phyloP scores from a whole-genome alignment of 2,113 vertebrate species.

The Cnemophilus loriae region DNA sequence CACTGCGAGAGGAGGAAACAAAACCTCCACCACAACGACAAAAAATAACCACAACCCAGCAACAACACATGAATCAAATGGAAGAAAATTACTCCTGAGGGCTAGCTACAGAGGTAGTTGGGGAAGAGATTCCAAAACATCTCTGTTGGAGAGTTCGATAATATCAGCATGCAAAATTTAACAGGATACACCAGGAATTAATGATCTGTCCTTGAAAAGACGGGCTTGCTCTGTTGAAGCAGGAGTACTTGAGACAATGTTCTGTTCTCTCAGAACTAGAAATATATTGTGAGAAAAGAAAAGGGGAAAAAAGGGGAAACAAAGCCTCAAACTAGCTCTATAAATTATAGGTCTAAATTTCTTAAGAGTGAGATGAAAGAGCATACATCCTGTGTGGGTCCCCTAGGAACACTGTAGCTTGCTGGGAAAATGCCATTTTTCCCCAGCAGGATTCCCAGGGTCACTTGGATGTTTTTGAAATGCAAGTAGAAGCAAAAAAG shows the following conservation, averaged over 20 bases:
- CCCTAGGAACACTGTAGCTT: not conserved
- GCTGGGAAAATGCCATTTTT: conserved; percentile 19
- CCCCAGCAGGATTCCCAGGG: conserved; percentile 5
- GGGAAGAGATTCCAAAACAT: not conserved
- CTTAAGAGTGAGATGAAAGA: conserved; percentile 15
- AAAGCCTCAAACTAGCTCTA: not conserved
- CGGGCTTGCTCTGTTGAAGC: conserved; percentile 1
- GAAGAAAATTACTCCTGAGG: not conserved
- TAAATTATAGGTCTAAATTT: conserved; percentile 27
- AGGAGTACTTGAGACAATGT: not conserved
- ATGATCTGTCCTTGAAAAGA: conserved; percentile 34
- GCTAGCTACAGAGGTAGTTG: not conserved
- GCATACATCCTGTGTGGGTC: not conserved
- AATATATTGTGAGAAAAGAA: not conserved
- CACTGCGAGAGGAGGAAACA: not conserved
- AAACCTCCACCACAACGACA: not conserved
- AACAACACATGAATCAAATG: not conserved
- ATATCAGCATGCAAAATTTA: conserved; percentile 16
- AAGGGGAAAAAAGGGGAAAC: not conserved
- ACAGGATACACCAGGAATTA: conserved; percentile 5
- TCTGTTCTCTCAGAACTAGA: not conserved
- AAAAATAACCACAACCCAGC: not conserved
- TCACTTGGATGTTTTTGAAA: conserved; percentile 14
- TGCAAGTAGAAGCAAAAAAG: not conserved
- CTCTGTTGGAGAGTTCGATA: not conserved